A percentile compares a stretch with the other conserved stretches of the same genome.
phyloP scores from a whole-genome alignment of 2,888 invertebrate genomes.

The Desoria tigrina region DNA sequence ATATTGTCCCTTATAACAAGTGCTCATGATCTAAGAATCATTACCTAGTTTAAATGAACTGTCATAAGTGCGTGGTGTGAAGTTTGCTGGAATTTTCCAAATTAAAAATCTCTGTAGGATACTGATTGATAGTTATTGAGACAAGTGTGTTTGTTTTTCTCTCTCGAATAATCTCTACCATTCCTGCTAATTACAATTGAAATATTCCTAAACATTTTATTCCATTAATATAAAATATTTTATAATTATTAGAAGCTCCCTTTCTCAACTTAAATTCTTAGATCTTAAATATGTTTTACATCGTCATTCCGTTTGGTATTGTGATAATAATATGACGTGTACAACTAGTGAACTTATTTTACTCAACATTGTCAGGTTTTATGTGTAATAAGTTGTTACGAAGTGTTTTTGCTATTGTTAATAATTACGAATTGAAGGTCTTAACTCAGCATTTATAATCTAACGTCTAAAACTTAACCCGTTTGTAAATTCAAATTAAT shows the following conservation, averaged over 20 bases:
- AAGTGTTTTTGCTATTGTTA: background rate
- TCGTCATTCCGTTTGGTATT: conserved; percentile 24
- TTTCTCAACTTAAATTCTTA: conserved; percentile 5
- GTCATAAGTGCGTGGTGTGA: background rate
- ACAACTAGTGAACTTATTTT: conserved; percentile 13
- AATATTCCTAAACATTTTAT: too few relatives aligned
- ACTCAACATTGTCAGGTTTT: conserved; percentile 19
- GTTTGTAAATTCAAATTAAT: too few relatives aligned
- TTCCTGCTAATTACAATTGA: too few relatives aligned
- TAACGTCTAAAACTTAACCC: background rate
- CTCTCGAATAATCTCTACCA: too few relatives aligned
- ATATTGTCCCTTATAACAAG: conserved; percentile 42
- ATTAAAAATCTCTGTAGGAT: too few relatives aligned
- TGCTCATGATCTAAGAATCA: conserved; percentile 32
- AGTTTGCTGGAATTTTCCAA: too few relatives aligned
- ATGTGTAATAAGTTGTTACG: background rate
- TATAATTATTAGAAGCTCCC: conserved; percentile 3
- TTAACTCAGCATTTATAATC: conserved; percentile 13
- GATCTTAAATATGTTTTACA: background rate
- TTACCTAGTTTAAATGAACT: conserved; percentile 13
- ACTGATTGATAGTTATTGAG: too few relatives aligned
- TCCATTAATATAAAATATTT: conserved; percentile 15
- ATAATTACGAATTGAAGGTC: too few relatives aligned
- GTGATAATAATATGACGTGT: conserved; percentile 20
- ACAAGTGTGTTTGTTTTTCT: too few relatives aligned